Base-by-base conservation (phyloP, 2,113 vertebrate species). In the Anarrhichthys ocellatus region DNA sequence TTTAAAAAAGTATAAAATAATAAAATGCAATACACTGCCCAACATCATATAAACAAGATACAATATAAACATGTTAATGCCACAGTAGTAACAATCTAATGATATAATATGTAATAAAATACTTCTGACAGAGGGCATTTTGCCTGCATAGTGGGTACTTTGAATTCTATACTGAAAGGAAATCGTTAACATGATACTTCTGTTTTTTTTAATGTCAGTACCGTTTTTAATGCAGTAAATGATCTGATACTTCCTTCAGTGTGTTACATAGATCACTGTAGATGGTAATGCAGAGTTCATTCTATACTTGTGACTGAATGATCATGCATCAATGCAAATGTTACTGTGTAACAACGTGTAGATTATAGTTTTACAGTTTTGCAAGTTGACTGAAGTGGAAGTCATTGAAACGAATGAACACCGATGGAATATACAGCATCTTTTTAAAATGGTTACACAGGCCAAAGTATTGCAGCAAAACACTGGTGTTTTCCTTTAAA, bases 371-470 rank as follows among this genome's bases (percentile, higher is more conserved):
- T 27, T 27, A 22, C n/a, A 2, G 9, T n/a, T 65, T 20, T 34
- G 14, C 14, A 46, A 44, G 14, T 27, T 56, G 48, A 24, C 24
- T 7, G 11, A 50, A 38, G 38, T 46, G 44, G 3, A 22, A 38
- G 44, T 11, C 46, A 54, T 9, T 24, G 61, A 73, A 63, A 64
- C 7, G 8, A 79, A 71, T 38, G 34, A 61, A 13, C 34, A 63
- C 11, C 24, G 52, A 1, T 48, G n/a, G 14, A 32, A 20, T 22
- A 59, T 27, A 4, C 40, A 62, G n/a, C 24, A 58, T 71, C 9
- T 20, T 58, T 80, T 62, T 63, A 6, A 52, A 68, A 58, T 61
- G n/a, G 36, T 73, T 54, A 22, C 14, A 74, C 14, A 6, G 20
- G 27, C 58, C 36, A 17, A 48, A 9, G 6, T 67, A 58, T 29